phyloP scores from a whole-genome alignment of 2,113 vertebrate genomes.

The Triplophysa rosa region DNA sequence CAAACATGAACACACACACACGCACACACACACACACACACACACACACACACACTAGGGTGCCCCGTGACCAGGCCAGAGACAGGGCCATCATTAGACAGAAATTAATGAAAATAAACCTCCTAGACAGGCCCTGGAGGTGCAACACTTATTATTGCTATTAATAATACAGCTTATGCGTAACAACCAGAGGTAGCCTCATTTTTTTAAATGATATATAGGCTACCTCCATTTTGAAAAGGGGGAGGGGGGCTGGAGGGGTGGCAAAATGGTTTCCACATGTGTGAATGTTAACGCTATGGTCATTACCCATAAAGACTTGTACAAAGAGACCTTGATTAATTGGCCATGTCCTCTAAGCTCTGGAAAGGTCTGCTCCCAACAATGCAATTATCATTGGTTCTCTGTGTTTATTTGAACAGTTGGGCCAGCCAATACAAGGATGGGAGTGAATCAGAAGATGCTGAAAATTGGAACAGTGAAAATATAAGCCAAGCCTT shows the following conservation, averaged over 20 bases:
- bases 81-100: constrained; percentile 49
- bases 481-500: not conserved
- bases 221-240: constrained; percentile 80
- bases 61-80: constrained; percentile 45
- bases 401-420: constrained; percentile 82
- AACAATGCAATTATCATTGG: constrained; percentile 84
- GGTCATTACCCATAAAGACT: constrained; percentile 79
- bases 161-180: constrained; percentile 57
- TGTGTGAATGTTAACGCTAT: constrained; percentile 81
- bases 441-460: constrained; percentile 17
- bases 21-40: constrained; percentile 39
- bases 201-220: constrained; percentile 77
- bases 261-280: constrained; percentile 86
- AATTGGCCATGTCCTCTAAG: constrained; percentile 77
- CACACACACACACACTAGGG: constrained; percentile 35
- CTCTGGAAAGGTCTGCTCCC: constrained; percentile 72
- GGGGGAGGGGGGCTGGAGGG: constrained; percentile 43
- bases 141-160: constrained; percentile 50
- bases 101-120: constrained; percentile 55
- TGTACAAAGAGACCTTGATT: constrained; percentile 83
- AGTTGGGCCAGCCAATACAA: constrained; percentile 56
- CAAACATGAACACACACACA: too few relatives aligned
- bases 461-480: not conserved
- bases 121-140: constrained; percentile 37
- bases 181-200: constrained; percentile 50